Evolutionary conservation across 30 jellyfish, hydroid and myxozoan species (phyloP).

Genomic region (Sanderia malayensis): DNA sequence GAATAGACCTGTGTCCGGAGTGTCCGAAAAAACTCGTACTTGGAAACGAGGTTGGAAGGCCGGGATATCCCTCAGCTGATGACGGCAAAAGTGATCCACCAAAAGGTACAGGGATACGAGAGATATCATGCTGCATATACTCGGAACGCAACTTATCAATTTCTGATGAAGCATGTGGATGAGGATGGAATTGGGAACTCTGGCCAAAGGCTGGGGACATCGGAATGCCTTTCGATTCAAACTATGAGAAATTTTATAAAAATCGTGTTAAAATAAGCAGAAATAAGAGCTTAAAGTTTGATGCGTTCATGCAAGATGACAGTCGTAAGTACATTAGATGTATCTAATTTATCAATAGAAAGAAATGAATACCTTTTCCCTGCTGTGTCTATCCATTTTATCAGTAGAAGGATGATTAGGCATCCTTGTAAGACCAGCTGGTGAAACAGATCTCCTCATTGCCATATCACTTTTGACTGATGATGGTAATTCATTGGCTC

Average conservation of each 20-base stretch:
- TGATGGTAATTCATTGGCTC: conserved; percentile 2
- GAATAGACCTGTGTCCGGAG: conserved; percentile 51
- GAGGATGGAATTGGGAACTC: conserved; percentile 31
- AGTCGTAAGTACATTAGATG: too few species aligned
- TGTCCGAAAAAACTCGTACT: conserved; percentile 51
- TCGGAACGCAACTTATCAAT: conserved; percentile 58
- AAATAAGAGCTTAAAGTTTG: too few species aligned
- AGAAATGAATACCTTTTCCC: background rate
- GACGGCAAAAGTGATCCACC: conserved; percentile 32
- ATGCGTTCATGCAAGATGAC: too few species aligned
- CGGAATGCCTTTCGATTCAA: conserved; percentile 59
- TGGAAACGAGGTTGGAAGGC: conserved; percentile 39
- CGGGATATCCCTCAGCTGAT: conserved; percentile 49
- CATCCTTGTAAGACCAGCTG: conserved; percentile 20
- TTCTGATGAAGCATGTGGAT: conserved; percentile 39
- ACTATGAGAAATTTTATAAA: conserved; percentile 7
- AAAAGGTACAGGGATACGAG: conserved; percentile 33
- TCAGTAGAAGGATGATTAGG: background rate
- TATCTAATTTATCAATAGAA: too few species aligned
- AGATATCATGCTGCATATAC: conserved; percentile 48
- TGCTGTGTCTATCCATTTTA: background rate
- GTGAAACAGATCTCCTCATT: conserved; percentile 49
- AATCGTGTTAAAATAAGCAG: too few species aligned
- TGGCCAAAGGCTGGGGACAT: conserved; percentile 59
- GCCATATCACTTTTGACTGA: conserved; percentile 37